Base-by-base conservation (phyloP, 1,140 invertebrate species). In the Dolichoris vasculosae region DNA sequence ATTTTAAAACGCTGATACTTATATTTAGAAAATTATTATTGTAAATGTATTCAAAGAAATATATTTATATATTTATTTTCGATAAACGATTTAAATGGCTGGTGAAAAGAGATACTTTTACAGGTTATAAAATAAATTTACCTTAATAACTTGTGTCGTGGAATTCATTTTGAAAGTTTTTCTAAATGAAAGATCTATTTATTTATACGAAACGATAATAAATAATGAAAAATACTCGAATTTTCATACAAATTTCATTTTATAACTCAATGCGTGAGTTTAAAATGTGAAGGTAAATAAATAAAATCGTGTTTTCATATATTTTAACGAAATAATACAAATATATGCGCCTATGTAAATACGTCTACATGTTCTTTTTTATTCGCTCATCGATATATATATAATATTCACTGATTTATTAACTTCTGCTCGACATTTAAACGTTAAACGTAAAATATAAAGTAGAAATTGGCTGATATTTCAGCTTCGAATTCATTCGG, bases 91-190 rank as follows among this genome's bases (percentile, higher is more conserved):
- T 77, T 76, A 13, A 55, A 35, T 2, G 59, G 17, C 17, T n/a
- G 35, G 38, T 3, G 17, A 77, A 35, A 55, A 17, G n/a, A n/a
- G n/a, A n/a, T 40, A 7, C 15, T 67, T 67, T 63, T 67, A 20
- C 38, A 73, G 67, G 46, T 71, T 71, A 73, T 48, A 59, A 51
- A 13, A 82, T 71, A 15, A 26, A 13, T 40, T 83, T 64, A 83
- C 82, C 38, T 83, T 75, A 7, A n/a, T 17, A 13, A 35, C 51
- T 63, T 23, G 0, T 64, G 46, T 2, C 11, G 55, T 13, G 15
- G 48, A 43, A 83, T 55, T 83, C 82, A 83, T 83, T 76, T 76
- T 63, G 0, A 71, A 26, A 43, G 20, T 7, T 38, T 38, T 38
- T 40, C n/a, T 43, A n/a, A 38, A 73, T n/a, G 4, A 32, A 73